Base-by-base conservation (phyloP, 2,888 invertebrate genomes). In the Amphipyra berbera region DNA sequence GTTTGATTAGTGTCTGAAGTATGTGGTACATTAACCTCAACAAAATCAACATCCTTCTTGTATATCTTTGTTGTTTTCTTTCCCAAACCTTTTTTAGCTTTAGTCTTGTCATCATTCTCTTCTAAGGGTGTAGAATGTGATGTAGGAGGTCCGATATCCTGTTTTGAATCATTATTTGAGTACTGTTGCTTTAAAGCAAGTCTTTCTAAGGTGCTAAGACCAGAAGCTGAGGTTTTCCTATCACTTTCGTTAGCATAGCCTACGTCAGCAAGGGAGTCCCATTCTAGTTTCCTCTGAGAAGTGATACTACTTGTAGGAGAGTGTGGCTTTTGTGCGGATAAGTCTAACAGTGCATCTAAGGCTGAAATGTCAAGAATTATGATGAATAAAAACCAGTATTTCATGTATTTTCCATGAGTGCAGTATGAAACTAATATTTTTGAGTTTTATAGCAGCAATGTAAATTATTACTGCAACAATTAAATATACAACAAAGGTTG, bases 211-310 rank as follows among this genome's bases (percentile, higher is more conserved):
- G 96, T 96, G 76, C 96, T 96, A 13, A 96, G 85, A 63, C 91
- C 90, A 10, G 94, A 93, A 5, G 88, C 91, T 8, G 94, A 92
- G 27, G 90, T 91, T 70, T 95, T 95, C 30, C 94, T 91, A 13
- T 95, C 95, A 82, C 94, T 94, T 71, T 95, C 95, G 76, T 96
- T 96, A 35, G 90, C 95, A 88, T 98, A 98, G 0, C 98, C 98
- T 46, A 98, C 97, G 91, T 98, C 98, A 0, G 97, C 98, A 27
- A 98, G 96, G 40, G 97, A 98, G 86, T 98, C 98, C 98, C 98
- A 98, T 92, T 98, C 98, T 2, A 98, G 90, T 69, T 97, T 97
- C 54, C 96, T 96, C 81, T 96, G 96, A 0, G 97, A 97, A 53
- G 97, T 96, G 0, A 97, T 90, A 82, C 97, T 97, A 69, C 97